phyloP scores from a whole-genome alignment of 35 echinoderm and acorn worm genomes.

The Stichopus chloronotus region DNA sequence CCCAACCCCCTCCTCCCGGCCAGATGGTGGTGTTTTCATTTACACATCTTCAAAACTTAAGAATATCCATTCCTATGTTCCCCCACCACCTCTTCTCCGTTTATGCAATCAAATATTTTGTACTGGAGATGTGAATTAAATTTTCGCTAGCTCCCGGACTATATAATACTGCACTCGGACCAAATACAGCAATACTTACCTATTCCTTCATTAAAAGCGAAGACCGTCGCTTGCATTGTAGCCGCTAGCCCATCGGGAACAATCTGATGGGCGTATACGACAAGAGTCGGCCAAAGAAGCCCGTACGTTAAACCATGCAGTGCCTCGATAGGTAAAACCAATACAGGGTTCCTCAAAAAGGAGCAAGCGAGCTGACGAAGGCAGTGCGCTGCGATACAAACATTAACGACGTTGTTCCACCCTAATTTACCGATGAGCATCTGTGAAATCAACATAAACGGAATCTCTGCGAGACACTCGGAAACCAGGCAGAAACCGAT shows the following conservation, averaged over 20 bases:
- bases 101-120: no score
- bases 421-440: constrained; percentile 59
- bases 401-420: constrained; percentile 41
- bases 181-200: constrained; percentile 56
- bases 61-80: not conserved
- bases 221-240: constrained; percentile 67
- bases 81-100: no score
- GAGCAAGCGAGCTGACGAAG: constrained; percentile 67
- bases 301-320: constrained; percentile 80
- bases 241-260: constrained; percentile 73
- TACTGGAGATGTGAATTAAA: no score
- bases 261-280: constrained; percentile 60
- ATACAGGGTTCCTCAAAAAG: constrained; percentile 59
- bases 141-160: no score
- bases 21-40: no score
- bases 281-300: constrained; percentile 62
- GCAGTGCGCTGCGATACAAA: constrained; percentile 55
- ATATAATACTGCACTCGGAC: not conserved
- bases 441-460: constrained; percentile 63
- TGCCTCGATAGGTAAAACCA: constrained; percentile 56
- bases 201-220: constrained; percentile 46
- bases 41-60: no score
- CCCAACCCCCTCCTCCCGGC: no score
- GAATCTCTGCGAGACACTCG: constrained; percentile 54
- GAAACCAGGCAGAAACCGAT: constrained; percentile 50